These are phyloP conservation scores for Menidia menidia DNA, from an alignment of 2,797 vertebrate genomes.

Conservation along the genomic window DNA sequence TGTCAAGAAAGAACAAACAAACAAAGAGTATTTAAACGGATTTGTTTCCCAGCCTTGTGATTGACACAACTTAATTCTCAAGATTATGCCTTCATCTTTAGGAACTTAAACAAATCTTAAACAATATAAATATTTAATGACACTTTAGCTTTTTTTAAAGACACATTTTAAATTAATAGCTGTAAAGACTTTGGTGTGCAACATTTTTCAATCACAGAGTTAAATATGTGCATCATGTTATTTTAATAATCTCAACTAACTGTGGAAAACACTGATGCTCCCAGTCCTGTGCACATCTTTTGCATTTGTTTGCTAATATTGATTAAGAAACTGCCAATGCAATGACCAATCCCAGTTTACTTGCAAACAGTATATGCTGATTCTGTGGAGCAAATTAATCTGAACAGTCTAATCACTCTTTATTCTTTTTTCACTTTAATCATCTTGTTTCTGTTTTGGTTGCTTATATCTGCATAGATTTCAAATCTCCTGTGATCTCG, in stretches of 20 bases:
- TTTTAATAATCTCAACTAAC: too few species aligned
- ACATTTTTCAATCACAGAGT: too few species aligned
- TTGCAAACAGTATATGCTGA: conserved; percentile 1
- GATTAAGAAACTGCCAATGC: conserved; percentile 1
- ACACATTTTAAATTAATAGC: not conserved
- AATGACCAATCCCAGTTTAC: not conserved
- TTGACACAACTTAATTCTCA: conserved; percentile 3
- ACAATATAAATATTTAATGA: not conserved
- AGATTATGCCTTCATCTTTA: conserved; percentile 1
- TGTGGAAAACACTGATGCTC: not conserved
- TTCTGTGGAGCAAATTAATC: not conserved
- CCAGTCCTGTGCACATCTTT: not conserved
- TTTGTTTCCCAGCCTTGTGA: too few species aligned
- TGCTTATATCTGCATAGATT: conserved; percentile 2
- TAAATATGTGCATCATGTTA: too few species aligned
- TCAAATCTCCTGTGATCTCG: conserved; percentile 12
- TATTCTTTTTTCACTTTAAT: too few species aligned
- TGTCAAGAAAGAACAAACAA: too few species aligned
- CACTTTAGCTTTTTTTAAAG: too few species aligned
- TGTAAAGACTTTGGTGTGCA: not conserved
- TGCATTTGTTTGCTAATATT: not conserved
- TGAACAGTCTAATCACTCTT: not conserved
- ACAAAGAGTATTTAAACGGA: too few species aligned
- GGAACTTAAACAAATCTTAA: not conserved
- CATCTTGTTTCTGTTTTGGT: too few species aligned